Evolutionary conservation across 2,797 vertebrate species (phyloP), one percentile per base, ranked within the genome.

Genomic region (Amniataba percoides): DNA sequence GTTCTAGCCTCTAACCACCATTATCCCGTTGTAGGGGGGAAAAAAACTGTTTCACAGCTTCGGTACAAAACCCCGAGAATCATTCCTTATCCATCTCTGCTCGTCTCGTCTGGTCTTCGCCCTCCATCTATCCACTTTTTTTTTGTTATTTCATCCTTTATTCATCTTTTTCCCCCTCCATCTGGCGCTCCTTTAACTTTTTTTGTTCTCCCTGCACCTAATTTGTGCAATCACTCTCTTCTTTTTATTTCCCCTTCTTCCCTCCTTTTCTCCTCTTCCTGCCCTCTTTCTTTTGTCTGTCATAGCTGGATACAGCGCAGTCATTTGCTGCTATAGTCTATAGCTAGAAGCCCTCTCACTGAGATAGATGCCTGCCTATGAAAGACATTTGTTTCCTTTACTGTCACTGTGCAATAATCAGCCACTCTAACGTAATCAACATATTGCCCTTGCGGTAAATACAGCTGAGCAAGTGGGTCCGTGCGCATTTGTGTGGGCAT

Each of bases 341-440:
- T 90, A 83, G 93, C 91, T 92, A 71, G 91, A 57, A 93, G 92
- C 90, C 83, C 88, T 91, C 90, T 89, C 57, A 51, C 84, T 69
- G 84, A 92, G 91, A 93, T 92, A 92, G 93, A 93, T 92, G 93
- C 87, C 84, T 91, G 86, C 84, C 92, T 93, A 92, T 93, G 91
- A 93, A 94, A 94, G 92, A 84, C 90, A 92, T 94, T 95, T 94
- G 92, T 94, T 94, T 91, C 91, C 92, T 94, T 93, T 93, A 91
- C 89, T 94, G 91, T 93, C 92, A 94, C 92, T 90, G 90, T 92
- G 93, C 91, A 93, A 93, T 94, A 94, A 94, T 93, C 92, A 95
- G 93, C 92, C 92, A 75, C 94, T 93, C 93, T 95, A 94, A 94
- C 91, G 84, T 86, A 94, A 93, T 95, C 94, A 94, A 90, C 94